phyloP scores from a whole-genome alignment of 2,113 vertebrate species.

The Otolemur garnettii region DNA sequence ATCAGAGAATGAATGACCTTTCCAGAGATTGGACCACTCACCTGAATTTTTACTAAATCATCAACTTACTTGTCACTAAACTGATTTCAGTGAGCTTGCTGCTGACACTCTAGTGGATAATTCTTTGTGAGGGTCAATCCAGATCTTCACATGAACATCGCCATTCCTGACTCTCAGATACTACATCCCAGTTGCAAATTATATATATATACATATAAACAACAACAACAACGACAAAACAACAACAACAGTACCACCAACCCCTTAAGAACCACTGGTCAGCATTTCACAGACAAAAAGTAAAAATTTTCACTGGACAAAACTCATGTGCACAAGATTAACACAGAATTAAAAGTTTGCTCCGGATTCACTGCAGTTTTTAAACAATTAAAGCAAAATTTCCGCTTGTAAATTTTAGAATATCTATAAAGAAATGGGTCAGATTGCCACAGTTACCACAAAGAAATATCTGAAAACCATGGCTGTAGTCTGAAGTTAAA shows the following conservation, averaged over 20 bases:
- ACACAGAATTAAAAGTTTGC: not conserved
- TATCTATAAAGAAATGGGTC: not conserved
- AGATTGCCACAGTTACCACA: not conserved
- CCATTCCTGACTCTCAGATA: not conserved
- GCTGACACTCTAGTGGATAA: not conserved
- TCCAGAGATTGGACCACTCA: not conserved
- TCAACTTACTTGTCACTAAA: not conserved
- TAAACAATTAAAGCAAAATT: slow-evolving; percentile 18
- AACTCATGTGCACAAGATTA: not conserved
- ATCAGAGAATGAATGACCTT: not conserved
- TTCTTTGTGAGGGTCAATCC: not conserved
- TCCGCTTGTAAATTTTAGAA: not conserved
- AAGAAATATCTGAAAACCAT: not conserved
- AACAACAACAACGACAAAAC: not conserved
- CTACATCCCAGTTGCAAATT: not conserved
- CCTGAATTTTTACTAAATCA: slow-evolving; percentile 16
- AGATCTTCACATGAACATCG: not conserved
- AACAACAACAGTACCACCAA: not conserved
- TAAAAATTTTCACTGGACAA: not conserved
- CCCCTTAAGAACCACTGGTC: not conserved
- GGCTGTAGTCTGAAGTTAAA: not conserved
- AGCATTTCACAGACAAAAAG: not conserved
- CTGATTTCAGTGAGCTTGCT: not conserved
- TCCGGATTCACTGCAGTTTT: not conserved
- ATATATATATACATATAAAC: no score